phyloP scores from a whole-genome alignment of 1,140 invertebrate genomes.

The Pollicipes pollicipes region DNA sequence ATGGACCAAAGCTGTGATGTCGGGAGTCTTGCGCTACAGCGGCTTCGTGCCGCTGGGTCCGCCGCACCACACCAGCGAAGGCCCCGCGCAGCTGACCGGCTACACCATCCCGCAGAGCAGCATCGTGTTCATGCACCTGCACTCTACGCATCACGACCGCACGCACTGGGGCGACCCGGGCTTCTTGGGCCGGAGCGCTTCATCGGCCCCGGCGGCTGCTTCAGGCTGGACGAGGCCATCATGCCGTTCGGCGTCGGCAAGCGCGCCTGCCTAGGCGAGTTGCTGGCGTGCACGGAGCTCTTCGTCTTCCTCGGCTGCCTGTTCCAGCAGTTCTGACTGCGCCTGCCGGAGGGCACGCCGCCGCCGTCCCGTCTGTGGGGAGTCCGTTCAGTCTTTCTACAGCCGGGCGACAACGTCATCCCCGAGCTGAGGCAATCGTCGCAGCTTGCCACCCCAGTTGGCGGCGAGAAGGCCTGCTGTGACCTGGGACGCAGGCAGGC shows the following conservation, averaged over 20 bases:
- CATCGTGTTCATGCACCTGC: not conserved
- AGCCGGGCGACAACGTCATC: not conserved
- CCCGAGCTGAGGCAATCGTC: not conserved
- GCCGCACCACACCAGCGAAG: not conserved
- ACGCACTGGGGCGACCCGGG: slow-evolving; percentile 43
- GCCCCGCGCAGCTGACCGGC: not conserved
- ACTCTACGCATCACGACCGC: not conserved
- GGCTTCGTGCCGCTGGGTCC: slow-evolving; percentile 17
- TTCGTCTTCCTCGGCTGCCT: slow-evolving; percentile 53
- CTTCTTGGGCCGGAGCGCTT: slow-evolving; percentile 35
- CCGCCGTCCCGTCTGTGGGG: not conserved
- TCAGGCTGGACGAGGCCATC: slow-evolving; percentile 17
- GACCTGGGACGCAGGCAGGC: too few relatives aligned
- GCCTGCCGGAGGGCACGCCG: not conserved
- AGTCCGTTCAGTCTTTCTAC: not conserved
- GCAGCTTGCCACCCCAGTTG: too few relatives aligned
- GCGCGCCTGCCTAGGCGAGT: slow-evolving; percentile 55
- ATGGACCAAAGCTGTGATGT: slow-evolving; percentile 20
- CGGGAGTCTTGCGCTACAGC: slow-evolving; percentile 18
- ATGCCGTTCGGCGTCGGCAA: slow-evolving; percentile 26
- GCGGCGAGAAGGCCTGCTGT: too few relatives aligned
- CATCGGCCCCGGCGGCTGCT: slow-evolving; percentile 21
- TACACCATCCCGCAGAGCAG: not conserved
- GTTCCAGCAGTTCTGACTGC: slow-evolving; percentile 36
- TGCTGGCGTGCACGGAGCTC: slow-evolving; percentile 46